Evolutionary conservation across 2,113 vertebrate genomes (phyloP).

Genomic region (Cavia porcellus): DNA sequence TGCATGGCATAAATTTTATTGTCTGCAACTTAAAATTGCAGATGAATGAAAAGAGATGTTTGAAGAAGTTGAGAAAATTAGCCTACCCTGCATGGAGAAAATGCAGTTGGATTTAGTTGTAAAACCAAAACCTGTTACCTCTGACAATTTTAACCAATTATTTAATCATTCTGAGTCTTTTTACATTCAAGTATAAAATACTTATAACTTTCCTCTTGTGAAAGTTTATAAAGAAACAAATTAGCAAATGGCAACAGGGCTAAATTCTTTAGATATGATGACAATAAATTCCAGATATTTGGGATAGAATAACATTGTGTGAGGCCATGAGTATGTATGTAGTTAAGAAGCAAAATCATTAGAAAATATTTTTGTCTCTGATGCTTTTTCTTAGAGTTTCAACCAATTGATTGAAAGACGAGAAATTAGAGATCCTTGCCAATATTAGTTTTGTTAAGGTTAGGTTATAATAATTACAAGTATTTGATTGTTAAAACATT

Average conservation of each 20-base stretch:
- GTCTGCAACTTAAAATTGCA: not conserved
- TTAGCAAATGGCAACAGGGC: not conserved
- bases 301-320: not conserved
- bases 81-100: not conserved
- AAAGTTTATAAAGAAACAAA: not conserved
- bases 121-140: not conserved
- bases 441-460: not conserved
- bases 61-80: not conserved
- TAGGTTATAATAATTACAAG: not conserved
- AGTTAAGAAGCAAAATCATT: not conserved
- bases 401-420: not conserved
- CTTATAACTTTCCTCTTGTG: not conserved
- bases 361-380: not conserved
- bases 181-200: not conserved
- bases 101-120: not conserved
- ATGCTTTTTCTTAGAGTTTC: not conserved
- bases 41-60: not conserved
- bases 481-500: not conserved
- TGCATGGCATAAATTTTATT: not conserved
- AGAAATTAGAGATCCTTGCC: not conserved
- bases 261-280: not conserved
- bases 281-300: conserved; percentile 16
- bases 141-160: not conserved
- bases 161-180: conserved; percentile 29
- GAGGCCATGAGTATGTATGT: not conserved